Base-by-base conservation (phyloP, 2,888 invertebrate species). In the Machimus atricapillus region DNA sequence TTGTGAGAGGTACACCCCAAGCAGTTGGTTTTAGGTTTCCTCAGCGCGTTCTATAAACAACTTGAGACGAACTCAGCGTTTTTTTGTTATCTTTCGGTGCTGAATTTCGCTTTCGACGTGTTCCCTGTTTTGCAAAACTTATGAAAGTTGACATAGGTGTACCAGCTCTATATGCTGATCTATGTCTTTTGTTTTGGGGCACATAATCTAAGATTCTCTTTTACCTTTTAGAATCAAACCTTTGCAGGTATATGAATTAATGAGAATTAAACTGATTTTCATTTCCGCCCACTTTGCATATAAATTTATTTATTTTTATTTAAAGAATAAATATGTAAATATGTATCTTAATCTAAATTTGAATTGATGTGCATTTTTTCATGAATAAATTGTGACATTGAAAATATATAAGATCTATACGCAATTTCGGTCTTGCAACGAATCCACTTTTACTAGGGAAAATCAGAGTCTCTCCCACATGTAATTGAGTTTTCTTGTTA, bases 401-500 rank as follows among this genome's bases (percentile, higher is more conserved):
- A 66, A 23, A n/a, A 66, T 12, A 27, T 66, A 66, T 12, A 19
- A 19, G 66, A 66, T 66, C n/a, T 1, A 4, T 66, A 23, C 27
- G 19, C 12, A 66, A 23, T 27, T 27, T 23, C 23, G 23, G 12
- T 66, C 5, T 66, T 66, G 66, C 23, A 66, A 14, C 8, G 19
- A 16, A 79, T 52, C 52, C 46, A 79, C 16, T 40, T 79, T 34
- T 79, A 27, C 52, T 27, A 37, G 31, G 31, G 27, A 9, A 79
- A 79, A 79, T 79, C 79, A 78, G 43, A 78, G n/a, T 78, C 56
- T 31, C 82, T 8, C 56, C 56, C 31, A 74, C 74, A 74, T 73
- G 79, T 86, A 66, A 89, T 89, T 89, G 87, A 86, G 87, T 89
- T 89, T 82, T 74, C 89, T 88, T 89, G 89, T 89, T 87, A 88